Evolutionary conservation across 92 coral and sea anemone genomes (phyloP), one percentile per base, ranked within the genome.

Genomic region (Umimayanthus kanabou): DNA sequence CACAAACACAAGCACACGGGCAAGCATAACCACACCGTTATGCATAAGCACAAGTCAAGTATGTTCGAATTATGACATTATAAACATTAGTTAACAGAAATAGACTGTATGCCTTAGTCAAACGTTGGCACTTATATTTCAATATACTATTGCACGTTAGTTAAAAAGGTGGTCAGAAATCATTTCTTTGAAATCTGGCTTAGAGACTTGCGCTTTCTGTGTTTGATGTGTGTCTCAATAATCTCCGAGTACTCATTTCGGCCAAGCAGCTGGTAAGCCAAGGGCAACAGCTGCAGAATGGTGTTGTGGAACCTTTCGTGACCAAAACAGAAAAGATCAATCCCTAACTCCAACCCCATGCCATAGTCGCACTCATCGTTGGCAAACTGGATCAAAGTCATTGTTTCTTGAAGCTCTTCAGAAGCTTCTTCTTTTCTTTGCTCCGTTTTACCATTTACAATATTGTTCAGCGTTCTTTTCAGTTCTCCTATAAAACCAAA

Each of bases 341-440:
- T 23, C 37, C 98, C 99, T 11, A 97, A 75, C 84, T 97, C 99
- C 13, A 97, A 88, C 9, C 99, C 99, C 99, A 97, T 97, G 28
- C 99, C 99, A 82, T 95, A 97, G 89, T 97, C 99, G 76, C 99
- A 95, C 85, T 97, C 99, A 66, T 97, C 99, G 79, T 97, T 97
- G 4, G 99, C 99, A 93, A 97, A 95, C 94, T 97, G 99, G 55
- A 97, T 90, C 71, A 94, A 89, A 37, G 98, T 97, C 67, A 97
- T 84, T 81, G 94, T 85, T 86, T 97, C 99, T 87, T 97, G 99
- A 42, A 97, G 94, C 65, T 94, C 92, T 42, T 97, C 99, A 20
- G 98, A 93, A 3, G 96, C 94, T 55, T 89, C 86, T 84, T 97
- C 98, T 67, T 89, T 86, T 43, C 88, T 91, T 81, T 90, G 92